Conservation (phyloP, 2,113 vertebrate genomes). For the Platichthys flesus region DNA sequence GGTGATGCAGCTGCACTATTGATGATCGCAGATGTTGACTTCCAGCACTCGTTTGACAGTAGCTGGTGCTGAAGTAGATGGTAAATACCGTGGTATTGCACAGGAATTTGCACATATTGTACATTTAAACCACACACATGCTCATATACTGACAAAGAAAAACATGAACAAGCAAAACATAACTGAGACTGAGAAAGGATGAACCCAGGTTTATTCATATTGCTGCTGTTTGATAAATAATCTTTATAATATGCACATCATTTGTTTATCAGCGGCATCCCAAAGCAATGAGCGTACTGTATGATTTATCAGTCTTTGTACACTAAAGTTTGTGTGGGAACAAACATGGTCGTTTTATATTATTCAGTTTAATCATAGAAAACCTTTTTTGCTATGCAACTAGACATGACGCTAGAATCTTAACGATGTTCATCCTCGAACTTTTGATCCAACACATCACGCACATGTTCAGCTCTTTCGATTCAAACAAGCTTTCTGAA, state of each 20-base stretch:
- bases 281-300: conserved; percentile 5
- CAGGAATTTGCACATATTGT: conserved; percentile 56
- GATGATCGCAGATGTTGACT: neutral
- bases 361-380: conserved; percentile 2
- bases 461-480: neutral
- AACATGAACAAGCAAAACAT: conserved; percentile 5
- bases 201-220: conserved; percentile 1
- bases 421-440: neutral
- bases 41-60: conserved; percentile 5
- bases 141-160: conserved; percentile 3
- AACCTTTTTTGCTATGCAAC: neutral
- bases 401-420: neutral
- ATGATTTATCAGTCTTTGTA: conserved; percentile 25
- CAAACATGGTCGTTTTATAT: neutral
- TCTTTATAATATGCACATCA: neutral
- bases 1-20: conserved; percentile 7
- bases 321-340: conserved; percentile 20
- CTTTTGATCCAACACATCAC: neutral
- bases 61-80: conserved; percentile 1
- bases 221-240: conserved; percentile 28
- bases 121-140: conserved; percentile 32
- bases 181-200: conserved; percentile 17
- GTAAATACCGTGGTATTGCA: conserved; percentile 53
- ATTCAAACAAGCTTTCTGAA: neutral
- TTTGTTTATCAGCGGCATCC: conserved; percentile 8